Evolutionary conservation across 2,888 invertebrate genomes (phyloP), one percentile per base, ranked within the genome.

Genomic region (Plebejus argus): DNA sequence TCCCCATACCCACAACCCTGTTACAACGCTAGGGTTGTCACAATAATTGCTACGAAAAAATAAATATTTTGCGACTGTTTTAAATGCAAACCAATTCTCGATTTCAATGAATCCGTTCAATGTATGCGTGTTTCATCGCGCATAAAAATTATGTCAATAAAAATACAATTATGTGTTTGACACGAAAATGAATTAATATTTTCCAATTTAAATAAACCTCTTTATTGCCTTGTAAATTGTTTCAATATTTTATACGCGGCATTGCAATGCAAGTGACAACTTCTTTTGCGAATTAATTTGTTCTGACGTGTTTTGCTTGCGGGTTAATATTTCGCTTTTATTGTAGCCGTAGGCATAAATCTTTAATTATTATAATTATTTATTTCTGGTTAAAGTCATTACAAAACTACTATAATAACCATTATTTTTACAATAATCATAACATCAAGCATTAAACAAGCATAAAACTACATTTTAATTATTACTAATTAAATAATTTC

Each of bases 21-120:
- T 70, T 78, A 82, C 81, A 33, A n/a, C 39, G 1, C 28, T 18
- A 33, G 66, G 66, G 66, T 18, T 66, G 66, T 33, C 66, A 66
- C 28, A 1, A 66, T 15, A 66, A 66, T 12, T 23, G 10, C 15
- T 66, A 28, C 15, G 28, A 1, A 28, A 66, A 33, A 33, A 6
- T 66, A 15, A 83, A 82, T 81, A 83, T 81, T 81, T 80, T 76
- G 78, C 79, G 81, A 79, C 79, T 82, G 78, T 79, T 81, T 80
- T 79, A 79, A 79, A 81, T 80, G 78, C 76, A 79, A 72, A 78
- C 77, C 76, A 35, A 78, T 76, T 77, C 76, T 79, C 79, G 79
- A 78, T 79, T 76, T 78, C 72, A 70, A 20, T 18, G 49, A 70
- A 77, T 77, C 78, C 76, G 79, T 78, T 78, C 76, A 77, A 74